phyloP scores from a whole-genome alignment of 2,888 invertebrate species.

The Brachyptera putata region DNA sequence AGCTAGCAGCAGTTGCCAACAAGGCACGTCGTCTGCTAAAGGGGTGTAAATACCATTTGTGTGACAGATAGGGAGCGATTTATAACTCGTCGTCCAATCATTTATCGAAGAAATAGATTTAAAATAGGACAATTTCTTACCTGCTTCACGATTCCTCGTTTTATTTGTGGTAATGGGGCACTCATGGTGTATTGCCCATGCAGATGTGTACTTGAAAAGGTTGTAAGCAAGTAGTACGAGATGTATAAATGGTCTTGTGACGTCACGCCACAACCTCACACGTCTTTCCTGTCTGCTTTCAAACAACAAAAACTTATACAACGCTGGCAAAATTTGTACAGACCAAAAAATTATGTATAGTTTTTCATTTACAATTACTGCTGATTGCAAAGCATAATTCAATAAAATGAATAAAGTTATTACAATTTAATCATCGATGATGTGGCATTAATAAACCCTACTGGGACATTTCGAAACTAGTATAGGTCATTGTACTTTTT shows the following conservation, averaged over 20 bases:
- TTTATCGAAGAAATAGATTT: not conserved
- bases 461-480: too few relatives aligned
- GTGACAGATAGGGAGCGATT: not conserved
- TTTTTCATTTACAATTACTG: not conserved
- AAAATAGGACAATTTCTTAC: slow-evolving; percentile 40
- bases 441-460: too few relatives aligned
- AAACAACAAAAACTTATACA: not conserved
- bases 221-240: slow-evolving; percentile 13
- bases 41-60: not conserved
- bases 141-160: slow-evolving; percentile 59
- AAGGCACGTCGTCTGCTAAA: slow-evolving; percentile 23
- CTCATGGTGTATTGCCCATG: slow-evolving; percentile 37
- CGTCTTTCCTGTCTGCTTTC: slow-evolving; percentile 19
- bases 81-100: not conserved
- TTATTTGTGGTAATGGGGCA: slow-evolving; percentile 48
- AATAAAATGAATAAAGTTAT: too few relatives aligned
- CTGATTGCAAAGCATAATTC: too few relatives aligned
- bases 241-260: slow-evolving; percentile 30
- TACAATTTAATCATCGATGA: too few relatives aligned
- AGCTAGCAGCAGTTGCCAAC: slow-evolving; percentile 25
- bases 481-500: slow-evolving; percentile 14
- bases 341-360: not conserved
- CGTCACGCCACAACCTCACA: slow-evolving; percentile 24
- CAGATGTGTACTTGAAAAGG: slow-evolving; percentile 33
- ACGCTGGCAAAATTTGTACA: not conserved